These are phyloP conservation scores for Pseudococcus jackbeardsleyi DNA, from an alignment of 2,888 invertebrate species.

Conservation along the genomic window DNA sequence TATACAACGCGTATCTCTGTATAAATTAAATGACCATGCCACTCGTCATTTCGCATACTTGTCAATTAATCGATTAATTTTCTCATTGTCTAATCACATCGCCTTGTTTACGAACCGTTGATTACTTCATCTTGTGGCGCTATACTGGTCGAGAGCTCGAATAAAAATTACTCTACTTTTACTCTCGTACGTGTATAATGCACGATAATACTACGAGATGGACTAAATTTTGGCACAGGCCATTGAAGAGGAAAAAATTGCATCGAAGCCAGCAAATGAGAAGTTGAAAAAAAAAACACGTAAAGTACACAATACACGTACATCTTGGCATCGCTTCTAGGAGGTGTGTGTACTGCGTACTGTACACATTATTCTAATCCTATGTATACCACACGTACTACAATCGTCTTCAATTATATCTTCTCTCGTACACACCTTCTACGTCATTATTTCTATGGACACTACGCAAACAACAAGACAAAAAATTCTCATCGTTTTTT, in stretches of 20 bases:
- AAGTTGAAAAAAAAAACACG: too few species aligned
- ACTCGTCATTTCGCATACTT: too few species aligned
- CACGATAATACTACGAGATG: neutral
- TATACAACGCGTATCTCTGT: too few species aligned
- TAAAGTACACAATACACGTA: neutral
- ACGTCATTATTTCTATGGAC: neutral
- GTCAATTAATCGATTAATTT: too few species aligned
- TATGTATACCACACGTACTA: neutral
- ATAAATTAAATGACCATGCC: too few species aligned
- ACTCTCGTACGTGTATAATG: neutral
- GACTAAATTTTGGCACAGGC: neutral
- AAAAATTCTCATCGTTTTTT: too few species aligned
- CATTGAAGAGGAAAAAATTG: conserved; percentile 4
- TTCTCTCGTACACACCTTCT: conserved; percentile 26
- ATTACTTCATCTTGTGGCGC: too few species aligned
- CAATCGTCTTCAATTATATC: conserved; percentile 28
- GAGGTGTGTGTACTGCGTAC: conserved; percentile 15
- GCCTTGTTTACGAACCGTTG: too few species aligned
- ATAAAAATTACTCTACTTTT: neutral
- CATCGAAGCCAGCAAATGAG: conserved; percentile 26
- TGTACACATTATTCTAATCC: conserved; percentile 5
- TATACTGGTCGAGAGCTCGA: too few species aligned
- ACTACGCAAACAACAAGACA: neutral
- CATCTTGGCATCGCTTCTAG: conserved; percentile 22
- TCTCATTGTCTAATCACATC: too few species aligned